Evolutionary conservation across 2,113 vertebrate species (phyloP), one percentile per base, ranked within the genome.

Genomic region (Martes martes): DNA sequence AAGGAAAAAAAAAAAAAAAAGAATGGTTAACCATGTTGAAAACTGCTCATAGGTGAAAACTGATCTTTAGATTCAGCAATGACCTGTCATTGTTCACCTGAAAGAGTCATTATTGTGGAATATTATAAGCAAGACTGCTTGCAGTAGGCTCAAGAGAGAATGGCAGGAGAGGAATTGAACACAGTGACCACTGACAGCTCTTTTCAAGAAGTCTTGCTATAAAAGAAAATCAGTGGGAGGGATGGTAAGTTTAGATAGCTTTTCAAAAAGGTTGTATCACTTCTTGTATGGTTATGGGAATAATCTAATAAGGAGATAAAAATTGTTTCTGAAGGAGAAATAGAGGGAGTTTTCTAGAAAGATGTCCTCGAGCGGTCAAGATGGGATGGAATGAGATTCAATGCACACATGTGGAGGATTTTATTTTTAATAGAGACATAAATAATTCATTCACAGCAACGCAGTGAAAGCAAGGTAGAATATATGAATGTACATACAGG

Each of bases 401-500:
- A 1, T 65, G 14, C 10, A 42, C 11, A 59, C 10, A 36, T 14
- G 19, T 59, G 15, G 24, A 65, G 4, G 19, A 19, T 6, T 11
- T 57, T 14, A 28, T 13, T 9, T 76, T 93, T 55, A 71, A 28
- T 15, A 81, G 42, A 47, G 28, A 2, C 11, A 45, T 26, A 55
- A 33, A n/a, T 2, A 47, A 1, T 28, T 19, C 9, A 57, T 69
- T 52, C 24, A 4, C 11, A 23, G 28, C 14, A 10, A 42, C 26
- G 2, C 8, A 65, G 4, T 33, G 24, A 52, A 81, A 81, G 7
- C 42, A 83, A 90, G 19, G 59, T 1, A 47, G 78, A 59, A 15
- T 45, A 11, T 45, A 7, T 31, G 13, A 0, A 0, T 14, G 8
- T 26, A 11, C 14, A 28, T n/a, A 2, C 6, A 57, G 1, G 7